These are phyloP conservation scores for Lithobates sylvaticus DNA, from an alignment of 2,797 vertebrate genomes.

Conservation along the genomic window DNA sequence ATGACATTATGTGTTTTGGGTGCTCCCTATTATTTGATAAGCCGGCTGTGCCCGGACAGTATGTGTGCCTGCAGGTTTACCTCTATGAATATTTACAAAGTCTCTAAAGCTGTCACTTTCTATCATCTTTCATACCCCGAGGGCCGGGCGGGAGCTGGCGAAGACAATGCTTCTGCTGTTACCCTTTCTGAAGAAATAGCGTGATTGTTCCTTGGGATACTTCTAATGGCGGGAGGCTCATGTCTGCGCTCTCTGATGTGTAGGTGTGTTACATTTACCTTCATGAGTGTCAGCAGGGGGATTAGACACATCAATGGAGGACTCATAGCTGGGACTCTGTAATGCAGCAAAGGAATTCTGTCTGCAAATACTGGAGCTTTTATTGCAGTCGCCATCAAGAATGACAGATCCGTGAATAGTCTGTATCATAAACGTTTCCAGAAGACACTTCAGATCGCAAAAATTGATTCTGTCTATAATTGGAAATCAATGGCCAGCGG, in stretches of 20 bases:
- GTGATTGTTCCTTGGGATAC: conserved; percentile 42
- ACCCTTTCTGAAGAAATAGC: not conserved
- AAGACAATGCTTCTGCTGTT: conserved; percentile 15
- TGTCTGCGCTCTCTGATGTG: conserved; percentile 44
- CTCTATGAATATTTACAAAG: conserved; percentile 2
- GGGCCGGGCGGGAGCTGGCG: not conserved
- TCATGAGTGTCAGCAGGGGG: conserved; percentile 37
- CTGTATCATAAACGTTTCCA: too few species aligned
- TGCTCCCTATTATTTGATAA: not conserved
- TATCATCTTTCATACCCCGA: conserved; percentile 5
- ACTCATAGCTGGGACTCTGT: not conserved
- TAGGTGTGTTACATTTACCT: conserved; percentile 38
- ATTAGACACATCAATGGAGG: conserved; percentile 32
- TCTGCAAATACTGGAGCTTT: not conserved
- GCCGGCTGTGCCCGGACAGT: not conserved
- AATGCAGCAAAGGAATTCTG: conserved; percentile 22
- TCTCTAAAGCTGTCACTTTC: conserved; percentile 36
- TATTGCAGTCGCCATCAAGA: not conserved
- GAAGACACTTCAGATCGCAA: not conserved
- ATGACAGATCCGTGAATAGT: not conserved
- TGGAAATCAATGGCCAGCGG: too few species aligned
- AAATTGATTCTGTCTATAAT: not conserved
- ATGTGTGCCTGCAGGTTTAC: not conserved
- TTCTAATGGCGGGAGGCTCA: conserved; percentile 14
- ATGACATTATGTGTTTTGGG: not conserved